Base-by-base conservation (phyloP, 1,140 invertebrate species). In the Panonychus citri region DNA sequence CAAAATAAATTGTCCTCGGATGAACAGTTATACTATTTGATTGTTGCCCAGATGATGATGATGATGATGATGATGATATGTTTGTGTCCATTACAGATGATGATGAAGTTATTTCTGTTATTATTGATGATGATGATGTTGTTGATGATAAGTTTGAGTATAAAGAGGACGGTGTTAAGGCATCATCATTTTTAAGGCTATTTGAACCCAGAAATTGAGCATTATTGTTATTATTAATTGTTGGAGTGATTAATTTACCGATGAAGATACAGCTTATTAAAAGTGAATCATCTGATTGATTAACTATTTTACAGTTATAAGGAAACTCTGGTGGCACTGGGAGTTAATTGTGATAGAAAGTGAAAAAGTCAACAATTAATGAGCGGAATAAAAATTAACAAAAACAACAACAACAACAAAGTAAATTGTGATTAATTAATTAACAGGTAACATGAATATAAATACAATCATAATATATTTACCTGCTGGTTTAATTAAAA, bases 401-500 rank as follows among this genome's bases (percentile, higher is more conserved):
- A 34, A 34, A 34, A 34, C 30, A 34, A 12, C 5, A 34, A 34
- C 5, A 34, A 34, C 5, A 34, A 12, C 5, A 34, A 1, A 34
- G 5, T 34, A 34, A 7, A 7, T 34, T 34, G 0, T 34, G 30
- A 34, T 12, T 34, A 34, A 34, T 34, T 12, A 12, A 34, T 34
- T 34, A n/a, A n/a, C n/a, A n/a, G n/a, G n/a, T n/a, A n/a, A n/a
- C n/a, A n/a, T n/a, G n/a, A n/a, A n/a, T n/a, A n/a, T n/a, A n/a
- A n/a, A n/a, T n/a, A n/a, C n/a, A n/a, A n/a, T 34, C 12, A 7
- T 5, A 0, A 34, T 34, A 34, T 5, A 34, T 12, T 7, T 58
- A 64, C 49, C 42, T n/a, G 28, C 10, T 13, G 51, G 57, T 26
- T 65, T 59, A 1, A 67, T 56, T n/a, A 62, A 56, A 57, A 64